Conservation (phyloP, 2,797 vertebrate genomes). For the Bovichtus diacanthus region DNA sequence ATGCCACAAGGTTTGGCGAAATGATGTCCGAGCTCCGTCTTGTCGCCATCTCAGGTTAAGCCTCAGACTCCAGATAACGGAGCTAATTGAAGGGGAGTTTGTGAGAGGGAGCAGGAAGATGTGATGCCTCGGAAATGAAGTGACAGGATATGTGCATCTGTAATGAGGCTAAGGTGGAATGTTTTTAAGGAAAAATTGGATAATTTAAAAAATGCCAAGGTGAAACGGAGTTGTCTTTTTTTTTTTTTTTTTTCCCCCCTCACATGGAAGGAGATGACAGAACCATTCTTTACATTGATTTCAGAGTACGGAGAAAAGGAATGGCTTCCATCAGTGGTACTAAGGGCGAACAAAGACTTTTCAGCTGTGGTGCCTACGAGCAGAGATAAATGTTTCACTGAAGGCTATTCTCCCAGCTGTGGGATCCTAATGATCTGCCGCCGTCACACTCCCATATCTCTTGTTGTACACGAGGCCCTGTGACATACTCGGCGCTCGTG, state of each 20-base stretch:
- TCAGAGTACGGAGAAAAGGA: constrained; percentile 74
- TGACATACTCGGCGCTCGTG: constrained; percentile 64
- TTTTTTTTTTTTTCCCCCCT: not conserved
- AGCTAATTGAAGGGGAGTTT: constrained; percentile 68
- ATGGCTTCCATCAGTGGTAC: constrained; percentile 79
- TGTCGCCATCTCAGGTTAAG: constrained; percentile 55
- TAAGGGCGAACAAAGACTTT: constrained; percentile 81
- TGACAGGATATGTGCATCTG: constrained; percentile 54
- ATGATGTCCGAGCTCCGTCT: constrained; percentile 32
- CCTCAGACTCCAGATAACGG: constrained; percentile 58
- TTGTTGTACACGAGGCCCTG: constrained; percentile 76
- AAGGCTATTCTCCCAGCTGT: constrained; percentile 78
- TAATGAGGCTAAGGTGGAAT: constrained; percentile 49
- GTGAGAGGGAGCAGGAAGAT: constrained; percentile 28
- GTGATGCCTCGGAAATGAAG: constrained; percentile 49
- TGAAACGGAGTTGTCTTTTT: constrained; percentile 39
- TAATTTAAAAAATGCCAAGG: constrained; percentile 46
- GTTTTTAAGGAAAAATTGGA: constrained; percentile 55
- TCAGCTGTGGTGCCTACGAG: constrained; percentile 54
- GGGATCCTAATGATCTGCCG: constrained; percentile 80
- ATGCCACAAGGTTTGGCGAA: constrained; percentile 42
- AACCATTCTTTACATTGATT: constrained; percentile 78
- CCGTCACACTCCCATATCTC: constrained; percentile 78
- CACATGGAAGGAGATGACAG: constrained; percentile 56
- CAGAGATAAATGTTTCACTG: constrained; percentile 84